phyloP scores from a whole-genome alignment of 2,888 invertebrate species.

The Hybos culiciformis region DNA sequence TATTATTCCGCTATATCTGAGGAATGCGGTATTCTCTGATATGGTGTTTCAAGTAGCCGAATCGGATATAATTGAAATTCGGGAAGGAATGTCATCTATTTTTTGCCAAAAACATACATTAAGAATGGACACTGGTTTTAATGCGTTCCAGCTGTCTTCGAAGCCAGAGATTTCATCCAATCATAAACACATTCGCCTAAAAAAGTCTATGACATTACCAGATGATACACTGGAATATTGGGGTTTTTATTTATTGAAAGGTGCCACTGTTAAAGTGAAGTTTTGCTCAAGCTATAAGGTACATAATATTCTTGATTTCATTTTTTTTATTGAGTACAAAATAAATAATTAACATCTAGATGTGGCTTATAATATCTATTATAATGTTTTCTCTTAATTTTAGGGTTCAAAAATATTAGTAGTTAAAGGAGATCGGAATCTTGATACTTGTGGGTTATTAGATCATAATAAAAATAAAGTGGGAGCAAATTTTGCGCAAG shows the following conservation, averaged over 20 bases:
- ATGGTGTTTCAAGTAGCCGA: conserved; percentile 61
- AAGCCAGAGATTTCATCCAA: conserved; percentile 54
- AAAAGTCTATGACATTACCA: conserved; percentile 68
- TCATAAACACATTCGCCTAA: conserved; percentile 60
- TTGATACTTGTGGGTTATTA: conserved; percentile 64
- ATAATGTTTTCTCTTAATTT: no score
- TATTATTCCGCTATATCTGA: conserved; percentile 61
- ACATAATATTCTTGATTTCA: no score
- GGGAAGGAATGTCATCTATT: conserved; percentile 67
- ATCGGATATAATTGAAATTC: conserved; percentile 71
- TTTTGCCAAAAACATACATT: conserved; percentile 69
- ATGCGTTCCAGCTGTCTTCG: conserved; percentile 59
- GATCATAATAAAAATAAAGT: conserved; percentile 53
- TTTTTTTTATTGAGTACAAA: no score
- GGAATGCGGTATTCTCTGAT: conserved; percentile 63
- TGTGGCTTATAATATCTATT: no score
- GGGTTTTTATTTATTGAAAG: conserved; percentile 72
- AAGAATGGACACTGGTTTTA: conserved; percentile 56
- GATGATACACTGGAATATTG: conserved; percentile 80
- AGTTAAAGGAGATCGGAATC: conserved; percentile 62
- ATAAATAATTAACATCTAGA: no score
- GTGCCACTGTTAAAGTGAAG: conserved; percentile 61
- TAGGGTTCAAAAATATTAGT: conserved; percentile 68
- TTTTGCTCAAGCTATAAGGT: conserved; percentile 68
- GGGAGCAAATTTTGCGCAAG: conserved; percentile 38